These are phyloP conservation scores for Laticauda colubrina DNA, from an alignment of 2,113 vertebrate genomes.

Conservation along the genomic window DNA sequence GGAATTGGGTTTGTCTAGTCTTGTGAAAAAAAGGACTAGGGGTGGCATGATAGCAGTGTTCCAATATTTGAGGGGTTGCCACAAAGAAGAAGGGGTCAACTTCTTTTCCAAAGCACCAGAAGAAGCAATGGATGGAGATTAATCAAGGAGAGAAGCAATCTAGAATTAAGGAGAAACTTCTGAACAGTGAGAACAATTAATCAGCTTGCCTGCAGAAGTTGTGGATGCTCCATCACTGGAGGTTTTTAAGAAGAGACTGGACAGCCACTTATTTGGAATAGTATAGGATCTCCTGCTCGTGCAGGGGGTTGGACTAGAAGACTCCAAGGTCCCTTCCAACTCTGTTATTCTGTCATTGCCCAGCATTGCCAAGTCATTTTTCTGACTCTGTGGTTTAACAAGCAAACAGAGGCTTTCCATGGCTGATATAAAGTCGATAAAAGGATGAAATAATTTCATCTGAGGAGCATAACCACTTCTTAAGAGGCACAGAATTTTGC, in stretches of 20 bases:
- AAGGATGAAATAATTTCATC: conserved; percentile 16
- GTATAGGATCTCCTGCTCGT: neutral
- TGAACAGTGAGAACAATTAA: neutral
- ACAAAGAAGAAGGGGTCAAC: neutral
- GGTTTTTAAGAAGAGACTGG: neutral
- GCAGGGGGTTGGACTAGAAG: neutral
- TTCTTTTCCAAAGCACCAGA: neutral
- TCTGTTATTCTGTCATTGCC: neutral
- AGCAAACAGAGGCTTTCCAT: neutral
- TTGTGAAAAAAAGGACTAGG: neutral
- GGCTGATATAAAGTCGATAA: neutral
- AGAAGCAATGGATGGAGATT: neutral
- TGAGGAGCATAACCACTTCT: conserved; percentile 7
- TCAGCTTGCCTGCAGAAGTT: neutral
- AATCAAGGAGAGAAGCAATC: neutral
- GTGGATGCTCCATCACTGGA: neutral
- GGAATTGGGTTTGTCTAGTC: neutral
- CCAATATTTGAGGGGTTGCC: neutral
- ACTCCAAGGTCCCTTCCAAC: neutral
- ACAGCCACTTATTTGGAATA: too few relatives aligned
- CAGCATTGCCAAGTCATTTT: neutral
- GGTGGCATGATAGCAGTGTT: neutral
- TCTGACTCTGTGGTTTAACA: neutral
- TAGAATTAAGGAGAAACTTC: neutral
- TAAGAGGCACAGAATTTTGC: neutral